Evolutionary conservation across 1,140 invertebrate species (phyloP), one percentile per base, ranked within the genome.

Genomic region (Cryptotermes secundus): DNA sequence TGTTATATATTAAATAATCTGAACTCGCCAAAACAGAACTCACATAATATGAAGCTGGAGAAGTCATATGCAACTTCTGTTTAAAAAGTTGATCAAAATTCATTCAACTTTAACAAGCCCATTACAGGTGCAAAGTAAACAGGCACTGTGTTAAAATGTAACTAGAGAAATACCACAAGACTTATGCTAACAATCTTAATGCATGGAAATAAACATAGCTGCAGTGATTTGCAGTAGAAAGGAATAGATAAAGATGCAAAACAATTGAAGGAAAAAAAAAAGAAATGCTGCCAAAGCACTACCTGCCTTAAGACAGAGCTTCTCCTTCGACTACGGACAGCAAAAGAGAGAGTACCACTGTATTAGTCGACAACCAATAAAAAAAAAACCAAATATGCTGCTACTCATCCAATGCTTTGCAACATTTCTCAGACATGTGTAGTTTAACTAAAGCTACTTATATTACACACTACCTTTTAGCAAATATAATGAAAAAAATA

Each of bases 301-400:
- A 89, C 88, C 88, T 89, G 88, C 88, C 89, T 89, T 87, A 88
- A 85, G 85, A 89, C 86, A 86, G 89, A 89, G 86, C 88, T 88
- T 86, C 89, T 87, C 83, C 89, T 87, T 86, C 88, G 88, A 87
- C 88, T 89, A 86, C 82, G 84, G 83, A 85, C 80, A 84, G 81
- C 84, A 87, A 86, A 86, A 81, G 83, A 85, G 84, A 83, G 85
- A 85, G 86, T 84, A 86, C 36, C 72, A 83, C 79, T 80, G 85
- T 49, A 85, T 81, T 79, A 86, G 42, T 85, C 72, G 81, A 80
- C 42, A 85, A 79, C 81, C 59, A 85, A 85, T 26, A 26, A 83
- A 86, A 83, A n/a, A n/a, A 84, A 9, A 38, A 83, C 26, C 59
- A 72, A 72, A 72, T 16, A 72, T 72, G 26, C 7, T 72, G 59